Percentiles rank a stretch among this genome's conserved stretches.
These are phyloP conservation scores for Drosophila vallismaia DNA, from an alignment of 2,888 invertebrate genomes.

Conservation along the genomic window DNA sequence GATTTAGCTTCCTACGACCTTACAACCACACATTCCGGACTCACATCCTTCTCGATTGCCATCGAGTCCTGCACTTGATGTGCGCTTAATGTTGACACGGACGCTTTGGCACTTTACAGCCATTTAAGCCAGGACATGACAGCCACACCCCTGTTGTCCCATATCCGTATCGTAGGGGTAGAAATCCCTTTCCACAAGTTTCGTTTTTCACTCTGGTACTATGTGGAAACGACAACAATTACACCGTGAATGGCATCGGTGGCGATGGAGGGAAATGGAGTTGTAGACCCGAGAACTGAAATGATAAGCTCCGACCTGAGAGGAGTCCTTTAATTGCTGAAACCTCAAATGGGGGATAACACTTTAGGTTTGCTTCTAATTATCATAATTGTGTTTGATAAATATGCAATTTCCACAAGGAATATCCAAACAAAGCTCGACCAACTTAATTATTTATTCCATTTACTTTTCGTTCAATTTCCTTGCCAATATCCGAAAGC, in stretches of 20 bases:
- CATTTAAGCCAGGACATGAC: constrained; percentile 42
- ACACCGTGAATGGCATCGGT: constrained; percentile 34
- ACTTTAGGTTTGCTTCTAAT: background rate
- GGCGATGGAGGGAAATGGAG: background rate
- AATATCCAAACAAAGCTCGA: background rate
- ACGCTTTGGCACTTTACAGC: constrained; percentile 62
- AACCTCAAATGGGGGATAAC: constrained; percentile 10
- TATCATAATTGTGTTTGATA: background rate
- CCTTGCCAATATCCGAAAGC: constrained; percentile 1
- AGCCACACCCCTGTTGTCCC: constrained; percentile 40
- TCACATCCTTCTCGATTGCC: constrained; percentile 24
- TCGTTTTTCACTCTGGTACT: constrained; percentile 21
- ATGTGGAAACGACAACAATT: constrained; percentile 38
- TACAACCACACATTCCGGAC: constrained; percentile 5
- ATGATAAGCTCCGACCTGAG: constrained; percentile 3
- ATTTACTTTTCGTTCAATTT: constrained; percentile 13
- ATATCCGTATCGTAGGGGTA: constrained; percentile 7
- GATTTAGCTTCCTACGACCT: constrained; percentile 20
- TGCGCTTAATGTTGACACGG: constrained; percentile 66
- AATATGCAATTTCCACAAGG: background rate
- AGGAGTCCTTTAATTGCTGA: constrained; percentile 20
- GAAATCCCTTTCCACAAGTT: background rate
- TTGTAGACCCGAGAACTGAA: background rate
- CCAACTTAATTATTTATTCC: background rate
- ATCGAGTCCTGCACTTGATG: constrained; percentile 57